Base-by-base conservation (phyloP, 2,113 vertebrate genomes). In the Psilopogon haemacephalus region DNA sequence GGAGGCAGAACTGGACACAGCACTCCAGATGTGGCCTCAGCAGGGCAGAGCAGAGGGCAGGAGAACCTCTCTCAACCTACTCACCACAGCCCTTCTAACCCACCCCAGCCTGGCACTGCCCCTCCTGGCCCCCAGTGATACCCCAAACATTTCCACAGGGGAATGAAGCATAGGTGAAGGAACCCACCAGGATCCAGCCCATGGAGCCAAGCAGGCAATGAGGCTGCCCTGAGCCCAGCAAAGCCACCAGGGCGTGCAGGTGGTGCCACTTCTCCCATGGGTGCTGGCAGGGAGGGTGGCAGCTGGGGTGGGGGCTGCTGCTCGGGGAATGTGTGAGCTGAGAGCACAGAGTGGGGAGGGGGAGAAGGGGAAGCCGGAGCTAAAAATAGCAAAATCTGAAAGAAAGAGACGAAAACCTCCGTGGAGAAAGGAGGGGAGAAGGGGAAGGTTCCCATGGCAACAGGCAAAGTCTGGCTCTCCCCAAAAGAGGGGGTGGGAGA, bases 391-490 rank as follows among this genome's bases (percentile, higher is more conserved):
- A 27, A 3, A 58, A 92, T 87, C 65, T 72, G 80, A 85, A 94
- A 89, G 90, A 87, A 91, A 86, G 1, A 6, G 40, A 88, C 94
- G 93, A 90, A 95, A 96, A 97, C 52, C 82, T 95, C 95, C 95
- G 85, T 94, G 89, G 88, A 81, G 82, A 63, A 77, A 37, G 62
- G 84, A 93, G 86, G 86, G 92, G 93, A 93, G 90, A 88, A 77
- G 88, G 83, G 89, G 95, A 91, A 88, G 89, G 95, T 96, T 97
- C 30, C 96, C 95, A 94, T 96, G 93, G 96, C 28, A 93, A 97
- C 81, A 8, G 58, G 88, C 88, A 96, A 96, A 92, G 91, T 97
- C 95, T 96, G 87, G 79, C 92, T 96, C 77, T 92, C 93, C 96
- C 85, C 86, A 95, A 96, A 81, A 93, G 92, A 90, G 92, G 75